phyloP scores from a whole-genome alignment of 2,113 vertebrate genomes.

The Sphyrna mokarran region DNA sequence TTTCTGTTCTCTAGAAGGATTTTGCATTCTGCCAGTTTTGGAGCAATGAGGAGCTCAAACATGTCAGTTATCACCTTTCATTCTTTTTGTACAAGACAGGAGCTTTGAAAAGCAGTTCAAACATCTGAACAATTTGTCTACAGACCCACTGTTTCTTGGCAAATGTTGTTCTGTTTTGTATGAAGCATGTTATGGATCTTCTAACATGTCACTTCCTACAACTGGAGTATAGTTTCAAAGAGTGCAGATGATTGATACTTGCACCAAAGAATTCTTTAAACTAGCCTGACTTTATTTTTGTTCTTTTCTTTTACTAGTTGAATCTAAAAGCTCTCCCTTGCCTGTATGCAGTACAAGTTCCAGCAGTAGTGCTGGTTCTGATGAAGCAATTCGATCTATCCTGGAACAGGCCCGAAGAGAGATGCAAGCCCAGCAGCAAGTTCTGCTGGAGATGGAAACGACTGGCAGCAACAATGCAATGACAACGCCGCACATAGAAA shows the following conservation, averaged over 20 bases:
- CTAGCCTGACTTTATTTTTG: conserved; percentile 10
- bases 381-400: conserved; percentile 92
- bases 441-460: conserved; percentile 80
- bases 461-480: conserved; percentile 46
- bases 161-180: not conserved
- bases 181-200: not conserved
- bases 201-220: not conserved
- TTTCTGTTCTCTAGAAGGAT: not conserved
- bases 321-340: conserved; percentile 62
- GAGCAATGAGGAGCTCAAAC: not conserved
- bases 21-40: not conserved
- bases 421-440: conserved; percentile 94
- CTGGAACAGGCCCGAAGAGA: conserved; percentile 87
- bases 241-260: not conserved
- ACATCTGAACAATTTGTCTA: not conserved
- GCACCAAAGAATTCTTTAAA: not conserved
- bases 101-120: not conserved
- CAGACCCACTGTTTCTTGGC: not conserved
- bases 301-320: conserved; percentile 54
- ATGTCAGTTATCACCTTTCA: not conserved
- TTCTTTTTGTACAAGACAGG: not conserved
- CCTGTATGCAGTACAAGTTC: conserved; percentile 2
- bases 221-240: not conserved
- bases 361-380: conserved; percentile 59
- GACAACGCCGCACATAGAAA: conserved; percentile 54